Base-by-base conservation (phyloP, 37 sponge, comb jelly and placozoan genomes). In the Eunapius fragilis region DNA sequence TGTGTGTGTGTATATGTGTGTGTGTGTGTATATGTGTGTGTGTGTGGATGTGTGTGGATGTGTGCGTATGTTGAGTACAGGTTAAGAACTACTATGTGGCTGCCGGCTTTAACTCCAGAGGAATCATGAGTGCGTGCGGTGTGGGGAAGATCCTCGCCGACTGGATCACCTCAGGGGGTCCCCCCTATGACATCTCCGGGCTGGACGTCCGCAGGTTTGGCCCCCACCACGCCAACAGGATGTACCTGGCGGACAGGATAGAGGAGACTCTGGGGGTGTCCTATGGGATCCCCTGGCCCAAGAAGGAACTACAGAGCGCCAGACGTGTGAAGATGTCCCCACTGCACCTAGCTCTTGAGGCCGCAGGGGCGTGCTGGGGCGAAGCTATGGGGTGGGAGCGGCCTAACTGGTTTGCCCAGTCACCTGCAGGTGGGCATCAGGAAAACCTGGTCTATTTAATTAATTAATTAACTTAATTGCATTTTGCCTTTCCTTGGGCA, bases 91-190 rank as follows among this genome's bases (percentile, higher is more conserved):
- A 90, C 73, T 90, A 47, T 81, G 87, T 90, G 17, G 86, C 78
- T 3, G 91, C 86, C 70, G 97, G 97, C 14, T 82, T 89, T 73
- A 96, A 94, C 80, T 96, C 97, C 2, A 1, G 76, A 13, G 96
- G 96, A 69, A 91, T 96, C 36, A 88, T 87, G 78, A 82, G 71
- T 77, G 83, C 92, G 32, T 88, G 88, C 23, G 97, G 97, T 0
- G 49, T 89, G 72, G 97, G 97, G 3, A 72, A 82, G 36, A 87
- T 84, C 11, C 71, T 96, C 67, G 89, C 92, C 3, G 76, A 96
- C 75, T 94, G 95, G 97, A 89, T 94, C 67, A 88, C 80, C 19
- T 24, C 68, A 24, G 85, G 85, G 31, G 82, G 80, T 41, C 86
- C 90, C 45, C 86, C 86, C 19, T 70, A 67, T 70, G 90, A 90